Base-by-base conservation (phyloP, 2,888 invertebrate species). In the Diplazon laetatorius region DNA sequence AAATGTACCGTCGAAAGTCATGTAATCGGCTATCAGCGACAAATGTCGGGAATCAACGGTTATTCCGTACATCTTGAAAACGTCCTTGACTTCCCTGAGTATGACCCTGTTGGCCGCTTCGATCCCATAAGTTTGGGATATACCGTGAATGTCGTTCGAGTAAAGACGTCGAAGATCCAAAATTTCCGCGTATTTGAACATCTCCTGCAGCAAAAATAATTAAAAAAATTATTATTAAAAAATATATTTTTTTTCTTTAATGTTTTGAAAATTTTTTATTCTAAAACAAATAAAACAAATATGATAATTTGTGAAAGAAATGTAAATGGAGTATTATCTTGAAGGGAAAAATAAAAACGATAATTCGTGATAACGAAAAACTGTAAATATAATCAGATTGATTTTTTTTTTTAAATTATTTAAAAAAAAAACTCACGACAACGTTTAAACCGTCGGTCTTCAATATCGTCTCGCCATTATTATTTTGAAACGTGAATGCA, bases 371-470 rank as follows among this genome's bases (percentile, higher is more conserved):
- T n/a, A n/a, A n/a, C n/a, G n/a, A n/a, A n/a, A n/a, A n/a, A n/a
- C n/a, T n/a, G n/a, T n/a, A n/a, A n/a, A n/a, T n/a, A n/a, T n/a
- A n/a, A n/a, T n/a, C n/a, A n/a, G n/a, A n/a, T n/a, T n/a, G 2
- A 42, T n/a, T 10, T 8, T 1, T 44, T 14, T 44, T 16, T 5
- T 2, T 8, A 48, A 18, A 8, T 8, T 0, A 48, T 1, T 8
- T 48, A 1, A 10, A 25, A 52, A 35, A 18, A 0, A 25, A 46
- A 86, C 91, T 91, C 89, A 94, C 94, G 62, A 94, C 92, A 70
- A 99, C 95, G 88, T 99, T 99, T 62, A 99, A 96, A 2, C 99
- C 99, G 87, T 99, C 99, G 0, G 99, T 99, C 91, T 97, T 97
- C 0, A 99, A 92, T 80, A 94, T 93, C 0, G 95, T 91, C 14